Evolutionary conservation across 2,113 vertebrate species (phyloP), one percentile per base, ranked within the genome.

Genomic region (Sapayoa aenigma): DNA sequence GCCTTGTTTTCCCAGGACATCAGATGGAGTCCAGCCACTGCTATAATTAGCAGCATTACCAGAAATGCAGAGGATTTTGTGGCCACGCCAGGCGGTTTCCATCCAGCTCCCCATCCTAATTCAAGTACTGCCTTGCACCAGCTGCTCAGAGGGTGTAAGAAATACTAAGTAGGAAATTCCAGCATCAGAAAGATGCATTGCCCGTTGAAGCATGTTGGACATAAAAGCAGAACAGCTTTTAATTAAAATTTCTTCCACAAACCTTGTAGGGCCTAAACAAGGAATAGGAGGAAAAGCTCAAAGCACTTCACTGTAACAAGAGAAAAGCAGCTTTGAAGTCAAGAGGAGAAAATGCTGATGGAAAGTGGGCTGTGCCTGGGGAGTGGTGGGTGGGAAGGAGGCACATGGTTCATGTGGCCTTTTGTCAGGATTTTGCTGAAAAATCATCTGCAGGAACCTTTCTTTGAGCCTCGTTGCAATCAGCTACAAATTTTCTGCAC

Each of bases 181-280:
- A 7, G 76, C 86, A 71, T 37, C 75, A 71, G 81, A 77, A 77
- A 71, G 83, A 74, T 82, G 69, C 46, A 56, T 73, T 76, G 78
- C 83, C 55, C 42, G 6, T 18, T 69, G 83, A 67, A 93, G 73
- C 63, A 21, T 67, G 88, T 74, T 93, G 86, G 86, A 89, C 83
- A 88, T 90, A 88, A 94, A 96, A 93, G 81, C 84, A 83, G 79
- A 95, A 55, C 67, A 83, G 88, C 72, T 92, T 93, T 93, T 93
- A 92, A 94, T 93, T 94, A 93, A 85, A 79, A 66, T 56, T 53
- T 76, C 74, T 85, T 72, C 90, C 71, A 72, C 53, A 25, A 90
- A 56, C 39, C 56, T 8, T 6, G 52, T 33, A 91, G 27, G 56
- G 31, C n/a, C 74, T 56, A 55, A 89, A 65, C 25, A 56, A 68